Evolutionary conservation across 2,113 vertebrate genomes (phyloP), one percentile per base, ranked within the genome.

Genomic region (Cyrtonyx montezumae): DNA sequence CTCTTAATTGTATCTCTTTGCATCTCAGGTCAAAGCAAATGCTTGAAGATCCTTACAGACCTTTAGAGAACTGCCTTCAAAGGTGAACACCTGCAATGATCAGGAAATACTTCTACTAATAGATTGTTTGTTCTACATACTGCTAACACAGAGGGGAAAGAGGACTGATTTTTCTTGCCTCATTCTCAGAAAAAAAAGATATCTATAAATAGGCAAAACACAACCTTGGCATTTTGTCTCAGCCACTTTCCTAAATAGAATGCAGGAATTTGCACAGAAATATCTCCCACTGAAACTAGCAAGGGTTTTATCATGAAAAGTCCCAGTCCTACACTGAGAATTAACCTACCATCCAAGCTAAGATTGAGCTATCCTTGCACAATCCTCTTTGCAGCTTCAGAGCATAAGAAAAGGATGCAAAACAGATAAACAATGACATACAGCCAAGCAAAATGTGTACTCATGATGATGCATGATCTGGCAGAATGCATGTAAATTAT

Each of bases 171-270:
- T 88, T 76, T 63, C 14, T 74, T 79, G 84, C 70, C 91, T 25
- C 45, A 63, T 92, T 81, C 37, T 88, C 86, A 88, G 66, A 84
- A 92, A 58, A 58, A 46, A 67, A 53, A 84, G 87, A 58, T 37
- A 74, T 11, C 55, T 76, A 77, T 69, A 73, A 82, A 85, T 23
- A 92, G 56, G 43, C 58, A 70, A 88, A 86, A 5, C 61, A 89
- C 66, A 85, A 83, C 68, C 34, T 81, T 51, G 62, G 37, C 56
- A 62, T 85, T 87, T 74, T 69, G 37, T 67, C 37, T 79, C 68
- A 84, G 49, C 46, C 59, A 22, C 43, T 88, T 85, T 80, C 34
- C 32, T 61, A 91, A 78, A 42, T 3, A 58, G 26, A 88, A 42
- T 61, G 40, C 61, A 67, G 63, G 56, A 78, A 91, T 84, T 58